phyloP scores from a whole-genome alignment of 2,888 invertebrate genomes.

The Cepaea hortensis region DNA sequence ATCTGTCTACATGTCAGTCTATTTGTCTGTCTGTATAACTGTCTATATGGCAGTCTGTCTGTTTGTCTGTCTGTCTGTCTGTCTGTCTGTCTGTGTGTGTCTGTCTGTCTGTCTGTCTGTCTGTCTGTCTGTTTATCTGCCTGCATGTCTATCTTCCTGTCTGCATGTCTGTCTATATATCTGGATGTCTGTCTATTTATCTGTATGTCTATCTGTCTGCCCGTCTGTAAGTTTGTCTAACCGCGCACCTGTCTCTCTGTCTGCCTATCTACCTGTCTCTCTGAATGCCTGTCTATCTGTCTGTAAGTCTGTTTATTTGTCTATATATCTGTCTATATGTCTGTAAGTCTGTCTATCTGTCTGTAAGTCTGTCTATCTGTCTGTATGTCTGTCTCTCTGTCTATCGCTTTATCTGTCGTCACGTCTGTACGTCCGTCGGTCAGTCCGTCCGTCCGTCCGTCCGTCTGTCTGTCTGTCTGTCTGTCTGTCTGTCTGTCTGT shows the following conservation, averaged over 20 bases:
- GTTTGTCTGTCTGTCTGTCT: conserved; percentile 27
- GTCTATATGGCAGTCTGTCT: neutral
- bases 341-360: neutral
- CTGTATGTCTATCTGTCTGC: too few relatives aligned
- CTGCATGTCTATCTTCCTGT: conserved; percentile 20
- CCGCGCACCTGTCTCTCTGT: too few relatives aligned
- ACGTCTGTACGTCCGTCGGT: neutral
- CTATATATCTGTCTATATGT: neutral
- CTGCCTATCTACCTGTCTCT: too few relatives aligned
- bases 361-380: neutral
- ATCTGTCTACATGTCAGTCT: too few relatives aligned
- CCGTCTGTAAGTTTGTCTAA: too few relatives aligned
- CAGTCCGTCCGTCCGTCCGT: neutral
- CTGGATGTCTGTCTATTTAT: too few relatives aligned
- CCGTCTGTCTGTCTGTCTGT: neutral
- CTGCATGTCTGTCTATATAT: neutral
- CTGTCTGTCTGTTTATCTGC: too few relatives aligned
- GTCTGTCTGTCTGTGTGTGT: neutral
- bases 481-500: neutral
- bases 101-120: too few relatives aligned
- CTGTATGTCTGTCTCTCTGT: neutral
- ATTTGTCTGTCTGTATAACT: too few relatives aligned
- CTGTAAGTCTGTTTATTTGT: neutral
- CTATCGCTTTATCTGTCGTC: neutral
- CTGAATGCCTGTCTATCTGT: too few relatives aligned